Evolutionary conservation across 1,140 invertebrate species (phyloP), one percentile per base, ranked within the genome.

Genomic region (Drosophila persimilis): DNA sequence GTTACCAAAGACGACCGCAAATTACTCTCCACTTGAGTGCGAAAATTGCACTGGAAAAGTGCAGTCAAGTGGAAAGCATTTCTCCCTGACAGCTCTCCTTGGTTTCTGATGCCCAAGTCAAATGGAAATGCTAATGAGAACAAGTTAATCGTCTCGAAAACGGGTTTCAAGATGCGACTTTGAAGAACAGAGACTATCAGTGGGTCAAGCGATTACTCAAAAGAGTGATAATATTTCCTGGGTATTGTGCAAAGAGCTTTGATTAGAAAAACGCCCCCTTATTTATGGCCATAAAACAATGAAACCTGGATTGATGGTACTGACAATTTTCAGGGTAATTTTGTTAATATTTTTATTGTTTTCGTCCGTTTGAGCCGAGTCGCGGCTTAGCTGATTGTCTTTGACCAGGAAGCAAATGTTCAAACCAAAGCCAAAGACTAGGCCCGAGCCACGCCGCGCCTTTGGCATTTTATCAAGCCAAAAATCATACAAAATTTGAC

Each of bases 11-110:
- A 76, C 66, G 66, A 76, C 80, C 75, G 76, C 79, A 81, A 83
- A 83, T 83, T 83, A 83, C 79, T 73, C 78, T 26, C 65, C 66
- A 83, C 64, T 83, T 83, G 79, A 83, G 79, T 83, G 79, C 63
- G 79, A 83, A 83, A 83, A 83, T 74, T 83, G 79, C 79, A 74
- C 58, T 69, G 63, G 51, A 59, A 69, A 76, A 83, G 48, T 77
- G 20, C 79, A 83, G 80, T 78, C 53, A 59, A 77, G 74, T 59
- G 79, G 60, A 60, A 69, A 58, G 24, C 60, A 78, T 46, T 78
- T 70, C 70, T 59, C 20, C 6, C 44, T 8, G 50, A 6, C 20
- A 29, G 54, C 13, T 3, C 11, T 39, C 35, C 35, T 3, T 9
- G 26, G 17, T 62, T 46, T 24, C 39, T 20, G 17, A 8, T 53